These are phyloP conservation scores for Hyperoplus lanceolatus DNA, from an alignment of 2,797 vertebrate species.

Conservation along the genomic window DNA sequence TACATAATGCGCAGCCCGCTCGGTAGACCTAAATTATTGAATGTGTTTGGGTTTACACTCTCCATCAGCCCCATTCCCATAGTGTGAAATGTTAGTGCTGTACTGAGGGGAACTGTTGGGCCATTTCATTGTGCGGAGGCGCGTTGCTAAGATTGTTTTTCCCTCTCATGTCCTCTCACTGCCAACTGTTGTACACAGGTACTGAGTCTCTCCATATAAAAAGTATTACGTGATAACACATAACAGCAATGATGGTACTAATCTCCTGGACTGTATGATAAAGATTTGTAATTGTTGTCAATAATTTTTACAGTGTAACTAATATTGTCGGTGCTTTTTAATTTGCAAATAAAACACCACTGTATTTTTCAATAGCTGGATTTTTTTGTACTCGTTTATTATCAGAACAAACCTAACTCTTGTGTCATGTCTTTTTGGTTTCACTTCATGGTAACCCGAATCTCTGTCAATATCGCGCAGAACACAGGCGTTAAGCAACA, in stretches of 20 bases:
- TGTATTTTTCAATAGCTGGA: conserved; percentile 87
- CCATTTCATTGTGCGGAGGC: conserved; percentile 59
- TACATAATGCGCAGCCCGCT: conserved; percentile 75
- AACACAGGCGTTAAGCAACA: background rate
- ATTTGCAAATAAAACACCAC: conserved; percentile 93
- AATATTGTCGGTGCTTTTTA: conserved; percentile 92
- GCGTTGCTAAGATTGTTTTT: conserved; percentile 63
- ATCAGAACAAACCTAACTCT: background rate
- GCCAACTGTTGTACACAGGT: conserved; percentile 86
- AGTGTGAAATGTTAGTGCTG: conserved; percentile 79
- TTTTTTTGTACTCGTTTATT: background rate
- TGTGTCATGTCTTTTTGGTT: conserved; percentile 38
- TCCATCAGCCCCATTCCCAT: conserved; percentile 71
- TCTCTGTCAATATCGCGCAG: background rate
- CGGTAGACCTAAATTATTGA: conserved; percentile 83
- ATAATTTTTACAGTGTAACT: conserved; percentile 93
- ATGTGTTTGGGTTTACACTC: conserved; percentile 78
- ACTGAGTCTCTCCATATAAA: conserved; percentile 86
- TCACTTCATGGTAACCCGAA: conserved; percentile 9
- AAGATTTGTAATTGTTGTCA: conserved; percentile 91
- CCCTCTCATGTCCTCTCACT: conserved; percentile 82
- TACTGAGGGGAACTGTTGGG: conserved; percentile 64
- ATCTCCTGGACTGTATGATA: conserved; percentile 91
- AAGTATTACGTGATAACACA: conserved; percentile 86
- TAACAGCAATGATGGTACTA: conserved; percentile 88